phyloP scores from a whole-genome alignment of 2,797 vertebrate species.

The Darevskia nairensis region DNA sequence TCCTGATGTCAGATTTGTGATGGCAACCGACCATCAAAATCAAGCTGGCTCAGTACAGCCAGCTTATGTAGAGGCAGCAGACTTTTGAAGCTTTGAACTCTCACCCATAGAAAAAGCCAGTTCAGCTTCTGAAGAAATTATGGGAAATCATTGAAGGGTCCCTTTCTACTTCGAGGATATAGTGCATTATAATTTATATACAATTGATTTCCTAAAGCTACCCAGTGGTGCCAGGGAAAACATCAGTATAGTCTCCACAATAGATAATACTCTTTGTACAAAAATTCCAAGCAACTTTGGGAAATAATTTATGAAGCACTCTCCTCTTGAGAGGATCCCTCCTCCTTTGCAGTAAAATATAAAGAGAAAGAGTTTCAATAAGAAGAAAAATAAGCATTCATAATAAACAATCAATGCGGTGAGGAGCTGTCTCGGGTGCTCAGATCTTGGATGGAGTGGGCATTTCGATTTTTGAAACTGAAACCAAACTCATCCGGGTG shows the following conservation, averaged over 20 bases:
- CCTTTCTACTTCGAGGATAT: constrained; percentile 44
- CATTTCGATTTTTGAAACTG: constrained; percentile 47
- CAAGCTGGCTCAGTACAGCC: too few relatives aligned
- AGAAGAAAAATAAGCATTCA: constrained; percentile 19
- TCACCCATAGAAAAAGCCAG: not conserved
- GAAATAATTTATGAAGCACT: constrained; percentile 5
- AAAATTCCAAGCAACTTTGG: constrained; percentile 34
- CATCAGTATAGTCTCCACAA: constrained; percentile 9
- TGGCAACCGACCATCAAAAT: not conserved
- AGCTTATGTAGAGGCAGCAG: not conserved
- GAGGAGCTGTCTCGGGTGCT: constrained; percentile 23
- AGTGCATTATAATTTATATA: constrained; percentile 36
- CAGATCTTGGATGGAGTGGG: constrained; percentile 23
- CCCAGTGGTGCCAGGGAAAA: constrained; percentile 23
- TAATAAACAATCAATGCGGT: constrained; percentile 18
- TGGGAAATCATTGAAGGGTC: constrained; percentile 28
- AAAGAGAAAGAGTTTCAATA: constrained; percentile 13
- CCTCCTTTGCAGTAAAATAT: constrained; percentile 5
- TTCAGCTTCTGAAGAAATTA: not conserved
- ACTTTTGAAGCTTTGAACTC: not conserved
- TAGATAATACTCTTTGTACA: constrained; percentile 5
- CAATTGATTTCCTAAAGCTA: constrained; percentile 51
- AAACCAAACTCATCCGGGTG: constrained; percentile 38
- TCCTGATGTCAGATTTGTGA: not conserved
- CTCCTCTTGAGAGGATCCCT: constrained; percentile 24